Percentiles rank a stretch among this genome's conserved stretches.
These are phyloP conservation scores for Paraescarpia echinospica DNA, from an alignment of 1,140 invertebrate species.

Conservation along the genomic window DNA sequence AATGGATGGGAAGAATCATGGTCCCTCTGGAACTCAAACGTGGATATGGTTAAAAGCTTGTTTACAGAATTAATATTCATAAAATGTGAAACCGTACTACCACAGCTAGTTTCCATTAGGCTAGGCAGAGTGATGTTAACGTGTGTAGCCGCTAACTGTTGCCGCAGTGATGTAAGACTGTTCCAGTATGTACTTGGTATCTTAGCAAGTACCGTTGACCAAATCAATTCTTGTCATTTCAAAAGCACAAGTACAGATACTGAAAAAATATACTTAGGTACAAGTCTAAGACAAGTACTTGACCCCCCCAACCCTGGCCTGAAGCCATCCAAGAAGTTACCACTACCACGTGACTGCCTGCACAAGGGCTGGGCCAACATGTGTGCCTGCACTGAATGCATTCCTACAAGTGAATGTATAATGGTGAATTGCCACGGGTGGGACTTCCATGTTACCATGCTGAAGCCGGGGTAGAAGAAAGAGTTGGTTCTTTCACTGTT, in stretches of 20 bases:
- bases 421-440: background rate
- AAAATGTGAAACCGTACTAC: background rate
- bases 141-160: no score
- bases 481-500: background rate
- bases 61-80: background rate
- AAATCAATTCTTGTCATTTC: no score
- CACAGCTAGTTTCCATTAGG: no score
- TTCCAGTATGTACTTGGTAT: no score
- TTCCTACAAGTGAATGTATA: background rate
- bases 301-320: background rate
- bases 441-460: background rate
- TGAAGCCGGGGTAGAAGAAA: background rate
- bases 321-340: background rate
- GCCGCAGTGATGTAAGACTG: no score
- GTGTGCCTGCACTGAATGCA: background rate
- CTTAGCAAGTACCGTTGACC: no score
- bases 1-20: no score
- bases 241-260: no score
- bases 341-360: background rate
- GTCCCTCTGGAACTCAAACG: background rate
- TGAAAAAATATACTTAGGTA: no score
- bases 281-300: no score
- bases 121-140: no score
- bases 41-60: background rate
- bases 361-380: background rate